Conservation (phyloP, 2,113 vertebrate species). For the Nannospalax galili region DNA sequence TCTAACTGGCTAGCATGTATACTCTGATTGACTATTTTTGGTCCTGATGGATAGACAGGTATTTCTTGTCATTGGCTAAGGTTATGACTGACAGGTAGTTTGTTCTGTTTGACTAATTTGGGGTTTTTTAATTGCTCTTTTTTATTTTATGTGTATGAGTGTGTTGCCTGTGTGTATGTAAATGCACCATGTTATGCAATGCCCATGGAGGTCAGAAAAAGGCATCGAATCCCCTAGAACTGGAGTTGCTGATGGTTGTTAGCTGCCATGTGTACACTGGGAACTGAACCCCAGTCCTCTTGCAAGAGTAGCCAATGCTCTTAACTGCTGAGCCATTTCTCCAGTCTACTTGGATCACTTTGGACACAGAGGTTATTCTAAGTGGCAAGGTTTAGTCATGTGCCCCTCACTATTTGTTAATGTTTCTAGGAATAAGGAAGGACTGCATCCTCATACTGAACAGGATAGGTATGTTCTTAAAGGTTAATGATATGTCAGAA, state of each 20-base stretch:
- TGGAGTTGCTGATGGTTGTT: too few species aligned
- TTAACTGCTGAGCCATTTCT: too few species aligned
- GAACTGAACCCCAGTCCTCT: too few species aligned
- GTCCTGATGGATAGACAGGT: background rate
- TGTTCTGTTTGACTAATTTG: background rate
- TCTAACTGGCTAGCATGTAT: background rate
- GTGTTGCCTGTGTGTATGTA: too few species aligned
- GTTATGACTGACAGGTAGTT: background rate
- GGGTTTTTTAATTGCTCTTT: too few species aligned
- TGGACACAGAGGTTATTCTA: background rate
- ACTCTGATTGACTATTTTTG: background rate
- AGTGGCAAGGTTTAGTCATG: background rate
- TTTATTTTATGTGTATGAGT: too few species aligned
- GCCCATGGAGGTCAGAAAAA: too few species aligned
- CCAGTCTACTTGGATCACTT: too few species aligned
- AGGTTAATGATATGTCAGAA: constrained; percentile 7
- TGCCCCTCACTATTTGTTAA: background rate
- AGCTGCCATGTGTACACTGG: too few species aligned
- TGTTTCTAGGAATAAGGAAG: background rate
- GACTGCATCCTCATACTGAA: background rate
- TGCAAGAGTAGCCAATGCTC: too few species aligned
- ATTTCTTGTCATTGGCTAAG: background rate
- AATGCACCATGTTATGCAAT: too few species aligned
- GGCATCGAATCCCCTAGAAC: too few species aligned
- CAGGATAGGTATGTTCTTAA: background rate